These are phyloP conservation scores for Brachionus angularis DNA, from an alignment of 1,140 invertebrate genomes.

Conservation along the genomic window DNA sequence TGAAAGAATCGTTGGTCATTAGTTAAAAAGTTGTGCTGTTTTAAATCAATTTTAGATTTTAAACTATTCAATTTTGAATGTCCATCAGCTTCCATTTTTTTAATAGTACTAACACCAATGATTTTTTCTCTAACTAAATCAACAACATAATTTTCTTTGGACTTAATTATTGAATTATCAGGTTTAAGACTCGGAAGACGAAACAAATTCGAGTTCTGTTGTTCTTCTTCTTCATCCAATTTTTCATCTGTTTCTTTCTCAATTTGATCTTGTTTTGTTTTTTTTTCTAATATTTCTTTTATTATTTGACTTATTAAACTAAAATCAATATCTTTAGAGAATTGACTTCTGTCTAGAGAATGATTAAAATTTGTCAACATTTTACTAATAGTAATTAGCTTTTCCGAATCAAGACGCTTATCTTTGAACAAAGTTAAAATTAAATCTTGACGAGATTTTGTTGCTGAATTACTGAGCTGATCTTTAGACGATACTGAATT, in stretches of 20 bases:
- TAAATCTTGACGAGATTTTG: background rate
- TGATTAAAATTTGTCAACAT: background rate
- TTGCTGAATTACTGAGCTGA: too few species aligned
- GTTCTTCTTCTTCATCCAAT: background rate
- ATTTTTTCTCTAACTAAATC: slow-evolving; percentile 35
- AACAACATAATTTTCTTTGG: slow-evolving; percentile 1
- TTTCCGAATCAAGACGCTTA: slow-evolving; percentile 4
- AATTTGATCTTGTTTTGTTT: too few species aligned
- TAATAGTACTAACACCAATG: slow-evolving; percentile 2
- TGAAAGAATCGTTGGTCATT: slow-evolving; percentile 51
- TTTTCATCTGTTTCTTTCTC: slow-evolving; percentile 8
- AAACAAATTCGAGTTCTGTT: background rate
- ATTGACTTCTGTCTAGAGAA: background rate
- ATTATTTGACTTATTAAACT: background rate
- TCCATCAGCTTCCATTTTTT: background rate
- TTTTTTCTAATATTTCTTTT: background rate
- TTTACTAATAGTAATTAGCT: slow-evolving; percentile 6
- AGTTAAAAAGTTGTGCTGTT: slow-evolving; percentile 47
- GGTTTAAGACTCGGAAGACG: slow-evolving; percentile 27
- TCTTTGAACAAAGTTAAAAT: background rate
- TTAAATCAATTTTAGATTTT: slow-evolving; percentile 6
- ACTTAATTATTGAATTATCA: background rate
- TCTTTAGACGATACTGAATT: too few species aligned
- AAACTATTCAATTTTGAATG: background rate
- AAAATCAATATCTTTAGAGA: background rate